These are phyloP conservation scores for Dryocosmus kuriphilus DNA, from an alignment of 2,888 invertebrate genomes.

Conservation along the genomic window DNA sequence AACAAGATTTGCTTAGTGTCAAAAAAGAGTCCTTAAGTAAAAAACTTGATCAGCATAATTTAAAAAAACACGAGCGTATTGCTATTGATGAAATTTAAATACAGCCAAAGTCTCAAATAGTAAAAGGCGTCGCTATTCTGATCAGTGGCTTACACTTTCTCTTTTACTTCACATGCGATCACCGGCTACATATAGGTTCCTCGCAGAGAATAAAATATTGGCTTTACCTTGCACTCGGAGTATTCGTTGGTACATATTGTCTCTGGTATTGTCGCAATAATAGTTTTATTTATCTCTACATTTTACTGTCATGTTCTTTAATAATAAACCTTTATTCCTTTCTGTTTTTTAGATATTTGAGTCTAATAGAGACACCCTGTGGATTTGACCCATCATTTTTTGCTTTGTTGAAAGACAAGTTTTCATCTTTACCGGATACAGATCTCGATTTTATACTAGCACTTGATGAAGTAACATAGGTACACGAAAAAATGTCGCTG, in stretches of 20 bases:
- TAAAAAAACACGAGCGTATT: too few species aligned
- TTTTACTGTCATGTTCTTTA: not conserved
- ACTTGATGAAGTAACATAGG: not conserved
- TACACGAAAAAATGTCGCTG: not conserved
- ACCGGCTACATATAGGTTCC: not conserved
- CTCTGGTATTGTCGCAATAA: too few species aligned
- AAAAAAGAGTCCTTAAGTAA: too few species aligned
- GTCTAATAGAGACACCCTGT: not conserved
- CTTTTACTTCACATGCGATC: too few species aligned
- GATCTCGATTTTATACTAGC: not conserved
- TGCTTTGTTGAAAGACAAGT: not conserved
- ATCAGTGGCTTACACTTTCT: too few species aligned
- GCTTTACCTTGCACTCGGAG: not conserved
- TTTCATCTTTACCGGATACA: not conserved
- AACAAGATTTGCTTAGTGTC: too few species aligned
- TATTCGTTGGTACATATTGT: not conserved
- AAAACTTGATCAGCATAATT: too few species aligned
- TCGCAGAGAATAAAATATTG: not conserved
- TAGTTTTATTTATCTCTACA: not conserved
- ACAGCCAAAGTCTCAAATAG: too few species aligned
- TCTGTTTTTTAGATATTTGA: not conserved
- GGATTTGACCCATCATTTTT: slow-evolving; percentile 12
- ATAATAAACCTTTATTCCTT: not conserved
- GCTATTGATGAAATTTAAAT: too few species aligned
- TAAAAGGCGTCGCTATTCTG: too few species aligned